phyloP scores from a whole-genome alignment of 2,888 invertebrate genomes.

The Psylliodes chrysocephalus region DNA sequence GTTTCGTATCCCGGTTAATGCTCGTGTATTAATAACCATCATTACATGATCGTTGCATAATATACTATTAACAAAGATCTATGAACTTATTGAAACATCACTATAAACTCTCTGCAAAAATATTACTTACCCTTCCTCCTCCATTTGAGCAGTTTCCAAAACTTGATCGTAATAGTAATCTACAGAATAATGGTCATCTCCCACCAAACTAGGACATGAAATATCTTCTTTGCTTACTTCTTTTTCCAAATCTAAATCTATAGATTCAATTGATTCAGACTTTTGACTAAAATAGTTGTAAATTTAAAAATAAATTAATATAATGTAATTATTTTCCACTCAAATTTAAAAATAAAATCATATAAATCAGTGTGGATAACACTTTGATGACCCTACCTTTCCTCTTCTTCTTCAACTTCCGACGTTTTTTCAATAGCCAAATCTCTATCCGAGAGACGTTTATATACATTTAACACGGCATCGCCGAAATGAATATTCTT shows the following conservation, averaged over 20 bases:
- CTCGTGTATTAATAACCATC: too few species aligned
- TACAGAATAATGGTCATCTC: slow-evolving; percentile 47
- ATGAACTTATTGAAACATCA: too few species aligned
- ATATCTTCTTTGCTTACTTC: slow-evolving; percentile 47
- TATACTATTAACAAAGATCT: too few species aligned
- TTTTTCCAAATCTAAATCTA: slow-evolving; percentile 37
- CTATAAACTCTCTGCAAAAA: too few species aligned
- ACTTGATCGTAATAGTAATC: slow-evolving; percentile 34
- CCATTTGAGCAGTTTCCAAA: slow-evolving; percentile 13
- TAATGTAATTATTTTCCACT: too few species aligned
- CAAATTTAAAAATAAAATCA: too few species aligned
- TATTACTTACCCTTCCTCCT: slow-evolving; percentile 24
- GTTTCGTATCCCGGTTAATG: too few species aligned
- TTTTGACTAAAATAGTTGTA: background rate
- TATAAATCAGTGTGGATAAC: too few species aligned
- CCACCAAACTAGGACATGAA: slow-evolving; percentile 54
- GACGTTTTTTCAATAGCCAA: slow-evolving; percentile 32
- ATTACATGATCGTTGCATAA: too few species aligned
- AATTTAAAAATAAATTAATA: too few species aligned
- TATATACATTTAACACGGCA: slow-evolving; percentile 54
- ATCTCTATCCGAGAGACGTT: slow-evolving; percentile 43
- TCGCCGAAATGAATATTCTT: slow-evolving; percentile 59
- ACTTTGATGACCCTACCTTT: background rate
- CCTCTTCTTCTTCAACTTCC: slow-evolving; percentile 36
- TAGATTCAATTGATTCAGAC: slow-evolving; percentile 18